Evolutionary conservation across 2,113 vertebrate species (phyloP), one percentile per base, ranked within the genome.

Genomic region (Paedocypris sp.): DNA sequence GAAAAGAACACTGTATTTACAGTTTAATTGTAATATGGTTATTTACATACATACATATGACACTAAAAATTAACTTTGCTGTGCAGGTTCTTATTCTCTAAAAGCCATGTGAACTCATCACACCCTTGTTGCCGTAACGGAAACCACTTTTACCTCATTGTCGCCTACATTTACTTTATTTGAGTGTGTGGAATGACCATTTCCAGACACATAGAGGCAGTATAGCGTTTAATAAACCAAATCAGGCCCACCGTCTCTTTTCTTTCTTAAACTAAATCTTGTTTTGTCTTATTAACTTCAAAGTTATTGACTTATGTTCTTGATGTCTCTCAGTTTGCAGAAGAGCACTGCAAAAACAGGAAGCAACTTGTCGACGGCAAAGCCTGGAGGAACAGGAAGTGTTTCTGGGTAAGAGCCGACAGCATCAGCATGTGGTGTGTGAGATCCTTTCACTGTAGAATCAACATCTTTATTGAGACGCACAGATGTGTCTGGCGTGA

Each of bases 331-430:
- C 75, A 91, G 89, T 76, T 73, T 82, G 65, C 74, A 79, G 73
- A 89, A 86, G 79, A 43, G 56, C n/a, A 72, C 74, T 9, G 35
- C 46, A 73, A 85, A 83, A 82, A 75, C 84, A 80, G 85, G 84
- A 87, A 86, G 78, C 79, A 67, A 73, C 53, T 70, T 64, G 6
- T 46, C 16, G 64, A 8, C 73, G 7, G 10, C 73, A 6, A 69
- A 72, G 7, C 65, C 74, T 45, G 70, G 83, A 77, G 89, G 86
- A 87, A 74, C 85, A 78, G 89, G 86, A 88, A 80, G 85, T 75
- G 49, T 76, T 73, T 77, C 79, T 11, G 69, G 75, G 86, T 87
- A 71, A 77, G 83, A 76, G 20, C 41, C 13, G 8, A 3, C 15
- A 11, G n/a, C 36, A 54, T 54, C 64, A 47, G 23, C 38, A 16